phyloP scores from a whole-genome alignment of 2,113 vertebrate species.

The Chaetodon auriga region DNA sequence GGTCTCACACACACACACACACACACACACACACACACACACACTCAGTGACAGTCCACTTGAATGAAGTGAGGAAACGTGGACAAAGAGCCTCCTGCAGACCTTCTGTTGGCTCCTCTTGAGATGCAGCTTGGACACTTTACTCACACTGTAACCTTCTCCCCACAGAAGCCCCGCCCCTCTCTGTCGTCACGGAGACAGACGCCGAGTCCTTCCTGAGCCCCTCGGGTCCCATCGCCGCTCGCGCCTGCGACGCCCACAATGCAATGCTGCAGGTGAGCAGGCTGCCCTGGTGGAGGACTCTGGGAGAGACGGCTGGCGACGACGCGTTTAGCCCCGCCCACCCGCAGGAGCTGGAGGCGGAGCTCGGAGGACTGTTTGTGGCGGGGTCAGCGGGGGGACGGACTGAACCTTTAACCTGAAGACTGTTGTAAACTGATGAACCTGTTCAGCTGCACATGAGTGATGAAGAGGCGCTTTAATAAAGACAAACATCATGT shows the following conservation, averaged over 20 bases:
- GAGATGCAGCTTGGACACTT: no score
- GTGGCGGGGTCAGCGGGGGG: slow-evolving; percentile 74
- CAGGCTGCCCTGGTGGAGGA: slow-evolving; percentile 93
- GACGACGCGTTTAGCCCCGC: slow-evolving; percentile 31
- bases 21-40: slow-evolving; percentile 18
- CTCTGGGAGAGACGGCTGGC: slow-evolving; percentile 79
- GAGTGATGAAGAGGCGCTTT: no score
- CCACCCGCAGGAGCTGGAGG: slow-evolving; percentile 80
- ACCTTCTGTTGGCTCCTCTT: no score
- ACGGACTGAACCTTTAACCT: not conserved
- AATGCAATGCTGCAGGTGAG: slow-evolving; percentile 84
- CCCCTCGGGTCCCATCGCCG: slow-evolving; percentile 86
- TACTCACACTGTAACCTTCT: no score
- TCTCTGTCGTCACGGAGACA: slow-evolving; percentile 80
- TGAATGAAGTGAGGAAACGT: no score
- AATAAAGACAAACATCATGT: no score
- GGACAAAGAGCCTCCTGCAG: no score
- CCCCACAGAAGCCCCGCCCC: slow-evolving; percentile 87
- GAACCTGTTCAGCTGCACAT: no score
- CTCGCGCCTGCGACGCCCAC: slow-evolving; percentile 89
- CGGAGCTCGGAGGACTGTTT: slow-evolving; percentile 87
- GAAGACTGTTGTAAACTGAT: not conserved
- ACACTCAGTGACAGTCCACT: not conserved
- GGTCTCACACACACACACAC: slow-evolving; percentile 44
- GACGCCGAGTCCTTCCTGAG: slow-evolving; percentile 87